Conservation (phyloP, 2,888 invertebrate species). For the Sarcophaga carnaria region DNA sequence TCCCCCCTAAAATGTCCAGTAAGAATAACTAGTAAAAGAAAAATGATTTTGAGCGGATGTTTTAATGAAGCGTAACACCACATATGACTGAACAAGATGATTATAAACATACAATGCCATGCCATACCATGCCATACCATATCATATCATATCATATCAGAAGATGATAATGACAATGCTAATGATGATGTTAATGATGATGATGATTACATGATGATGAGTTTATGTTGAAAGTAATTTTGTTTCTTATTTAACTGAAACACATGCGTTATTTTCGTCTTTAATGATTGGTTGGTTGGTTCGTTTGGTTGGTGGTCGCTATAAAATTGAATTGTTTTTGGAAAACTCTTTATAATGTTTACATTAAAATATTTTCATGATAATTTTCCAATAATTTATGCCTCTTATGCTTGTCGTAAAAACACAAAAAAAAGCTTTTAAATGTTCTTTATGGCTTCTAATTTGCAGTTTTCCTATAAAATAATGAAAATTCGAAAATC, state of each 20-base stretch:
- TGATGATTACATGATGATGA: not conserved
- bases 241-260: no score
- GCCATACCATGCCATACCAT: no score
- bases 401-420: not conserved
- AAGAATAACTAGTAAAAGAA: not conserved
- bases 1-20: not conserved
- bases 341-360: not conserved
- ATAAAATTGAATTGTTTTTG: not conserved
- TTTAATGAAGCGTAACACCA: constrained; percentile 78
- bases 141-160: not conserved
- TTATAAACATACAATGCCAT: constrained; percentile 6
- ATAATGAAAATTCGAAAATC: not conserved
- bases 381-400: not conserved
- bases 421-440: no score
- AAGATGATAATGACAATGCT: constrained; percentile 9
- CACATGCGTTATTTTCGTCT: not conserved
- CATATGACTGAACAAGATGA: constrained; percentile 61
- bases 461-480: not conserved
- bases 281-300: not conserved
- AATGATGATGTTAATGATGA: constrained; percentile 10
- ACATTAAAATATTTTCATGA: not conserved
- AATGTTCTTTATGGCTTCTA: not conserved
- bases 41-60: constrained; percentile 68
- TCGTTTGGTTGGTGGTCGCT: constrained; percentile 17
- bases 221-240: not conserved